Evolutionary conservation across 1,140 invertebrate genomes (phyloP).

Genomic region (Nomia melanderi): DNA sequence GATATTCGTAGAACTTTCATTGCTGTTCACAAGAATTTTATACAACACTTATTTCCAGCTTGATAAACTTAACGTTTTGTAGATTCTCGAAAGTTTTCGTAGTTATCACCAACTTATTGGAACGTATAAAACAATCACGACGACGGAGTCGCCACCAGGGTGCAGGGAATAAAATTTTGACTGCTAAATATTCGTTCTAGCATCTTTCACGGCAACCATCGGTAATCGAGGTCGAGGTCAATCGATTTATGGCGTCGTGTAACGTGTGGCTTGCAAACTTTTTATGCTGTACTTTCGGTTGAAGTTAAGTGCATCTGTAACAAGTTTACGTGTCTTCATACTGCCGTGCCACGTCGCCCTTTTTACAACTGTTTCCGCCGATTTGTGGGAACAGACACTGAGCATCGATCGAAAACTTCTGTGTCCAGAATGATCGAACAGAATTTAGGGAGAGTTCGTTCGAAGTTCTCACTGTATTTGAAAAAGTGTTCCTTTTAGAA

Average conservation of each 20-base stretch:
- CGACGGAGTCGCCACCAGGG: too few species aligned
- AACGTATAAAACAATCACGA: too few species aligned
- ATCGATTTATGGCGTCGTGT: slow-evolving; percentile 25
- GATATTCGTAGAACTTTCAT: too few species aligned
- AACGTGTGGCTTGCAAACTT: slow-evolving; percentile 10
- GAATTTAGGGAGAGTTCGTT: neutral
- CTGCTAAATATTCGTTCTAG: neutral
- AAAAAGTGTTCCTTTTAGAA: neutral
- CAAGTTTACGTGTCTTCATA: neutral
- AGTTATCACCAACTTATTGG: too few species aligned
- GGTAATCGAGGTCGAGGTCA: slow-evolving; percentile 16
- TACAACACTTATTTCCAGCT: too few species aligned
- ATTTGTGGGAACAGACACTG: neutral
- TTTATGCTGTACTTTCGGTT: neutral
- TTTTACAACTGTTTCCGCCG: slow-evolving; percentile 22
- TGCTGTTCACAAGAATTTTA: too few species aligned
- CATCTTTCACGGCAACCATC: neutral
- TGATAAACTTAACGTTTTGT: too few species aligned
- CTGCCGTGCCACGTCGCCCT: neutral
- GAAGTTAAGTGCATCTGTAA: neutral
- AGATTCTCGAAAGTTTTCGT: too few species aligned
- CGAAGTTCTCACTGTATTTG: neutral
- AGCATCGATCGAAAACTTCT: neutral
- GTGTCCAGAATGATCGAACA: neutral
- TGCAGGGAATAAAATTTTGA: neutral